Evolutionary conservation across 2,797 vertebrate genomes (phyloP), one percentile per base, ranked within the genome.

Genomic region (Schizopygopsis pylzovi): DNA sequence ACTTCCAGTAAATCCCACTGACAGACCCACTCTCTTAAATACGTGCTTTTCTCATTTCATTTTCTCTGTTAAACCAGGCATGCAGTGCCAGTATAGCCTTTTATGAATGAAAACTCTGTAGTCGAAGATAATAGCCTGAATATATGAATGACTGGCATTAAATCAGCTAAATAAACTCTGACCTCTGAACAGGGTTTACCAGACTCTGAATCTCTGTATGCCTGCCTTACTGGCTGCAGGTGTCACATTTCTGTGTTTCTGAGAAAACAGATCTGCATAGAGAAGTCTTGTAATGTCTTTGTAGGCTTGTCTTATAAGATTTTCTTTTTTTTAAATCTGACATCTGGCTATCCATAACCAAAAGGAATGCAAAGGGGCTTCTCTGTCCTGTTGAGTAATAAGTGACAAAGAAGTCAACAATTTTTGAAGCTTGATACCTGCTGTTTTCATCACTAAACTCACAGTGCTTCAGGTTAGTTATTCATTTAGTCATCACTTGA

Each of bases 91-190:
- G 71, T 41, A 68, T 45, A n/a, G 28, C 6, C 28, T 39, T 70
- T 84, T 56, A 78, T 78, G 49, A 70, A 78, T 79, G 49, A 59
- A 59, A 18, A 15, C 63, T 70, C 59, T 83, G 9, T 25, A 67
- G 20, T 71, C 41, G 15, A 52, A 70, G 13, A 70, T 28, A 28
- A 68, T 37, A 22, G 7, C 15, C 63, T 22, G 16, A 68, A 45
- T 43, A 20, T 22, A 20, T 22, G 7, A 52, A 67, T 43, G 39
- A 25, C 5, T 43, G 10, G 4, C 39, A 28, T 39, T 25, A 82
- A 59, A 71, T 41, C 9, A 68, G 5, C 16, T 52, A 4, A 61
- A 41, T 52, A 49, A 63, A 68, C 45, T 77, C 61, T 68, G 54
- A 47, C 15, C 39, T 61, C n/a, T 45, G 39, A 43, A 28, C 56